Conservation (phyloP, 1,140 invertebrate genomes). For the Sinella curviseta region DNA sequence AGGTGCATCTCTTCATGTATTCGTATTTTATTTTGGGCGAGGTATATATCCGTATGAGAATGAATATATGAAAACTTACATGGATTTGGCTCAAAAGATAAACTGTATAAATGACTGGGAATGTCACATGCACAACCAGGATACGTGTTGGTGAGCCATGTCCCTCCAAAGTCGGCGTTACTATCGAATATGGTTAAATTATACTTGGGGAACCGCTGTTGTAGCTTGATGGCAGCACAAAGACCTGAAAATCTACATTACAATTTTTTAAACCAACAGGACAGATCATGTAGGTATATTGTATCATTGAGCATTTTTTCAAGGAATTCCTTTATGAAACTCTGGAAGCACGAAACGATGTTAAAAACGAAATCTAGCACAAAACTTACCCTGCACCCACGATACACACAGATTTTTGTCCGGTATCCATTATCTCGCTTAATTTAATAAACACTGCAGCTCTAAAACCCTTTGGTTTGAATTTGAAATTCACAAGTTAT, state of each 20-base stretch:
- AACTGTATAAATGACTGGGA: conserved; percentile 37
- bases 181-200: conserved; percentile 35
- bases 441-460: neutral
- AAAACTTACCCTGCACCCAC: conserved; percentile 25
- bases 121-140: conserved; percentile 44
- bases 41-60: neutral
- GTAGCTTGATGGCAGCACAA: conserved; percentile 37
- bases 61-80: conserved; percentile 23
- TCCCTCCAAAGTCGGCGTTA: conserved; percentile 40
- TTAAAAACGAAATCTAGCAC: neutral
- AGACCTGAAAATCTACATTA: conserved; percentile 37
- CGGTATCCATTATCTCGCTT: neutral
- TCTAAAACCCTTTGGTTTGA: no score
- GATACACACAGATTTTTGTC: conserved; percentile 4
- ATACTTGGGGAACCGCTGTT: conserved; percentile 28
- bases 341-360: neutral
- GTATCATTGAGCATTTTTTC: no score
- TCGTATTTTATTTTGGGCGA: no score
- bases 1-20: no score
- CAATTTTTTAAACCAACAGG: neutral
- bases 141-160: conserved; percentile 42
- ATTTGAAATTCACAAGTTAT: no score
- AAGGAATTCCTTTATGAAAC: no score
- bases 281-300: neutral
- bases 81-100: conserved; percentile 43